Base-by-base conservation (phyloP, 2,888 invertebrate genomes). In the Sphinx pinastri region DNA sequence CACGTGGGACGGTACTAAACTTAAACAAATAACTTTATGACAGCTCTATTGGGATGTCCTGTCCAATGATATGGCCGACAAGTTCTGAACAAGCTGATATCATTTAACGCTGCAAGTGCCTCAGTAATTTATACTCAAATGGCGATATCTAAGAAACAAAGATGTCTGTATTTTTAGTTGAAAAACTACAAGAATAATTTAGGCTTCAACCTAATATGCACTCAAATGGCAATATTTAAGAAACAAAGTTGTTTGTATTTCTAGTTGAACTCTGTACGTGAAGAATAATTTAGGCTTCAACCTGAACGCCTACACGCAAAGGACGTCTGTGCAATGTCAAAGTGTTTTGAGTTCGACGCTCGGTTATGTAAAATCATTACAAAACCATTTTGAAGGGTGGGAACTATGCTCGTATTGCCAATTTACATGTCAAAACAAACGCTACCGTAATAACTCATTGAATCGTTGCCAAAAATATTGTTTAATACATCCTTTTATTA, bases 11-110 rank as follows among this genome's bases (percentile, higher is more conserved):
- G 92, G 77, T 85, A 88, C 87, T 94, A 93, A 93, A 93, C 91
- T 92, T 92, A 93, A 92, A 92, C 90, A 93, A 93, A 94, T 93
- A 94, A 91, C 89, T 91, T 92, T 90, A 92, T 85, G 88, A 81
- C 87, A 81, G 76, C 86, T 93, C 90, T 90, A 92, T 92, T 92
- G 92, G 92, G 91, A 92, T 91, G 91, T 94, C 93, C 93, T 91
- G 91, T 89, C 82, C 82, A 68, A 57, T 66, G 38, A 66, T 70
- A 66, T 19, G 63, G 63, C 63, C 47, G 49, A 63, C 63, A 63
- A 63, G 49, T 63, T 63, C 47, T 63, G 16, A 63, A 63, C 63
- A 38, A n/a, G 67, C 31, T 67, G 52, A 54, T 67, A 63, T 63
- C 47, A 63, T 63, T 63, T 63, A 45, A 47, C 60, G 45, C 47